phyloP scores from a whole-genome alignment of 2,888 invertebrate genomes.

The Mythimna lalbum region DNA sequence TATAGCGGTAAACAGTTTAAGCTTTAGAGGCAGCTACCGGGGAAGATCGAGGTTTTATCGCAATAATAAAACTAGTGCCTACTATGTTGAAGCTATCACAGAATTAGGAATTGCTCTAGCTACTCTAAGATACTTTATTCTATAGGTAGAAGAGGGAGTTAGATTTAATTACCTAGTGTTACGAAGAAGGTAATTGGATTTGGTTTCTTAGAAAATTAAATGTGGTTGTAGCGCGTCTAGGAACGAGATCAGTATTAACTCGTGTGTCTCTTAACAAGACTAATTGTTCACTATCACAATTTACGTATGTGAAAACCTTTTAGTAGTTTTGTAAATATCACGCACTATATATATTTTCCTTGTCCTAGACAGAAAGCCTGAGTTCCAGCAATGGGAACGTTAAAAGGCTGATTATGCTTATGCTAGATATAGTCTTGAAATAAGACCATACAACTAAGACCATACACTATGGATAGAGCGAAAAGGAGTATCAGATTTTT shows the following conservation, averaged over 20 bases:
- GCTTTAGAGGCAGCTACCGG: slow-evolving; percentile 32
- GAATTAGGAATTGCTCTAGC: slow-evolving; percentile 30
- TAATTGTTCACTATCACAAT: slow-evolving; percentile 28
- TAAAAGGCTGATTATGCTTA: too few species aligned
- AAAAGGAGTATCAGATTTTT: too few species aligned
- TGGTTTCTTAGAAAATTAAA: slow-evolving; percentile 56
- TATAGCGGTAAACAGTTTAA: slow-evolving; percentile 52
- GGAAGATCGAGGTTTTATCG: slow-evolving; percentile 47
- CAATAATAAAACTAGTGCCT: slow-evolving; percentile 47
- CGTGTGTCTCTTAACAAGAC: slow-evolving; percentile 17
- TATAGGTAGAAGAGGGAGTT: slow-evolving; percentile 9
- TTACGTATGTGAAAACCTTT: slow-evolving; percentile 26
- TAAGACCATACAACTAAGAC: background rate
- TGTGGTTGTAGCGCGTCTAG: slow-evolving; percentile 34
- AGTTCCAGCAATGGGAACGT: too few species aligned
- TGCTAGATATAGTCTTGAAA: background rate
- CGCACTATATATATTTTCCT: background rate
- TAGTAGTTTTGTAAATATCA: slow-evolving; percentile 8
- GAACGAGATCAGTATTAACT: slow-evolving; percentile 17
- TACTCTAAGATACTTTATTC: slow-evolving; percentile 17
- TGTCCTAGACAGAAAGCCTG: too few species aligned
- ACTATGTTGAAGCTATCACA: slow-evolving; percentile 35
- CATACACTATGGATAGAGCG: too few species aligned
- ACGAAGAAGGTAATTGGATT: slow-evolving; percentile 60
- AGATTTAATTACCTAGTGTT: slow-evolving; percentile 51